These are phyloP conservation scores for Pygoscelis adeliae DNA, from an alignment of 2,113 vertebrate genomes.

Conservation along the genomic window DNA sequence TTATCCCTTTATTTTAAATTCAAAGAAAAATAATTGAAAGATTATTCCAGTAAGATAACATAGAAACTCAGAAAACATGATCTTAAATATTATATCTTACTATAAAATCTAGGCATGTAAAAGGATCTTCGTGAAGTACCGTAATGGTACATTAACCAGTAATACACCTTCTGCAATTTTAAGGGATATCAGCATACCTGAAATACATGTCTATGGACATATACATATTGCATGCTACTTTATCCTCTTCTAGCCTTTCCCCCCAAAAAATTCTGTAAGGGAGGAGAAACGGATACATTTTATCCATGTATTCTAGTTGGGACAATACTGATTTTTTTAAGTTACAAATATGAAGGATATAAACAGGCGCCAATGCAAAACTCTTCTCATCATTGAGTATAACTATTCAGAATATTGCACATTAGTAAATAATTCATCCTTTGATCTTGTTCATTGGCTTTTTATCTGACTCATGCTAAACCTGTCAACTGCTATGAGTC, in stretches of 20 bases:
- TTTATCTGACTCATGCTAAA: slow-evolving; percentile 48
- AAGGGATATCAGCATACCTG: background rate
- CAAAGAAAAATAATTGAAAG: background rate
- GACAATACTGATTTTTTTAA: background rate
- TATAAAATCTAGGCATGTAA: background rate
- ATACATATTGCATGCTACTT: background rate
- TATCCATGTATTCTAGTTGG: background rate
- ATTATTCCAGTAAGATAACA: background rate
- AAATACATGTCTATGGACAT: background rate
- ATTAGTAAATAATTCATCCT: slow-evolving; percentile 38
- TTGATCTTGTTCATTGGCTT: slow-evolving; percentile 40
- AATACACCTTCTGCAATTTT: background rate
- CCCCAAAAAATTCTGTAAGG: background rate
- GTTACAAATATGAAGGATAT: background rate
- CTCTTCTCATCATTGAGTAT: background rate
- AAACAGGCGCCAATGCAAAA: slow-evolving; percentile 28
- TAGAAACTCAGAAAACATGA: background rate
- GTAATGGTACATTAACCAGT: background rate
- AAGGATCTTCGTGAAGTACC: background rate
- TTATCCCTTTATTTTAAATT: background rate
- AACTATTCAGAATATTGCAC: slow-evolving; percentile 32
- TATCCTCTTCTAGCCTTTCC: background rate
- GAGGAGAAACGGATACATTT: background rate
- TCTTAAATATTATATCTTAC: background rate
- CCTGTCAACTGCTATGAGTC: slow-evolving; percentile 42